Evolutionary conservation across 2,797 vertebrate genomes (phyloP), one percentile per base, ranked within the genome.

Genomic region (Martes flavigula): DNA sequence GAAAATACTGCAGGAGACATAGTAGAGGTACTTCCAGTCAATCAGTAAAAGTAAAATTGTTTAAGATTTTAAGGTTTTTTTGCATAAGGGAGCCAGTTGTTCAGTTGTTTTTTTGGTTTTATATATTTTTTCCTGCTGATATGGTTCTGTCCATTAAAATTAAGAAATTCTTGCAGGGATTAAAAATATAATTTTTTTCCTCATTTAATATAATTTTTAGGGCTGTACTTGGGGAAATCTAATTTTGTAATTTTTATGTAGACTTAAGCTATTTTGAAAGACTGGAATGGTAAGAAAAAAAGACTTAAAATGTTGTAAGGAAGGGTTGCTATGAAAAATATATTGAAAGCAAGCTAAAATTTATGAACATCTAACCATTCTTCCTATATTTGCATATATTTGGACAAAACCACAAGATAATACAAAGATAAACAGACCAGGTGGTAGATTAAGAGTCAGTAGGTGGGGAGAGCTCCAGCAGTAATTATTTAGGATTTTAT

Each of bases 241-340:
- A 35, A 94, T 77, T 60, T 82, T 91, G 30, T 82, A 13, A 60
- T 77, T 93, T 96, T 93, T 95, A 43, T 68, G 11, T 90, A 62
- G 46, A 86, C 9, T 89, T 79, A 86, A 90, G 25, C n/a, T 60
- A 3, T 90, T 43, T 91, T 95, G 32, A 93, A 93, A 93, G 68
- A 93, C 4, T 38, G 17, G 68, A 83, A 64, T 93, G 20, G 35
- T 92, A 79, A 73, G 40, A 73, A 70, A 77, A 89, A 77, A 77
- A 84, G 4, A 54, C 23, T 95, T 79, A 66, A 87, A 62, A 66
- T 88, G 70, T 84, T 32, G 3, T 84, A 77, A 82, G 38, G 60
- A 91, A 88, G 38, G 27, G 46, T 79, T 14, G 48, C 32, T 70
- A 1, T 95, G n/a, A 84, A 91, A 87, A 94, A 91, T 84, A 87